These are phyloP conservation scores for Nycticryphes semicollaris DNA, from an alignment of 2,113 vertebrate genomes.

Conservation along the genomic window DNA sequence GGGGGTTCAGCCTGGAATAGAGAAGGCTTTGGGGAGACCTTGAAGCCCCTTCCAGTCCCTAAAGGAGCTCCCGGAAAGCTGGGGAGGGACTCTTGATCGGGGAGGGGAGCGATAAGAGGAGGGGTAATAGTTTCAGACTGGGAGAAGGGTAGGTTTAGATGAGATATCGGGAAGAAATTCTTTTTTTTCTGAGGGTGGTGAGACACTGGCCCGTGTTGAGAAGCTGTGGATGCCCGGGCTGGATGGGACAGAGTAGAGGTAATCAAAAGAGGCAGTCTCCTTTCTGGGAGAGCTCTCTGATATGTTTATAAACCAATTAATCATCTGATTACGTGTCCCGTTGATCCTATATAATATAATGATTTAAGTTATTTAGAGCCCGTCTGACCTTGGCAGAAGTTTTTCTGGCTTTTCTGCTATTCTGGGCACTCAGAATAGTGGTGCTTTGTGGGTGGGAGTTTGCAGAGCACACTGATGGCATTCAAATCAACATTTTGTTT, in stretches of 20 bases:
- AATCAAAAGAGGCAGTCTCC: not conserved
- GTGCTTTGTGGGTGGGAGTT: rapidly evolving
- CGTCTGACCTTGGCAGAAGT: not conserved
- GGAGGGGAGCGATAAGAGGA: not conserved
- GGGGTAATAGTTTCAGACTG: not conserved
- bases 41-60: not conserved
- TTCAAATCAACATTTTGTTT: not conserved
- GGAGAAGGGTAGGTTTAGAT: not conserved
- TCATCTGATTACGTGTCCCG: rapidly evolving
- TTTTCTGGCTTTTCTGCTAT: not conserved
- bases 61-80: not conserved
- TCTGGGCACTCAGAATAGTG: rapidly evolving
- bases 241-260: not conserved
- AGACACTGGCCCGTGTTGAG: not conserved
- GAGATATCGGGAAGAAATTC: not conserved
- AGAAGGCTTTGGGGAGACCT: not conserved
- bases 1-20: not conserved
- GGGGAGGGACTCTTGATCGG: not conserved
- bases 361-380: not conserved
- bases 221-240: not conserved
- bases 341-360: not conserved
- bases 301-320: not conserved
- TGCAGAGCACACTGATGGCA: rapidly evolving
- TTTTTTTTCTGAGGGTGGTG: not conserved
- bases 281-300: not conserved